Percentiles rank a stretch among this genome's conserved stretches.
phyloP scores from a whole-genome alignment of 2,113 vertebrate genomes.

The Daboia siamensis region DNA sequence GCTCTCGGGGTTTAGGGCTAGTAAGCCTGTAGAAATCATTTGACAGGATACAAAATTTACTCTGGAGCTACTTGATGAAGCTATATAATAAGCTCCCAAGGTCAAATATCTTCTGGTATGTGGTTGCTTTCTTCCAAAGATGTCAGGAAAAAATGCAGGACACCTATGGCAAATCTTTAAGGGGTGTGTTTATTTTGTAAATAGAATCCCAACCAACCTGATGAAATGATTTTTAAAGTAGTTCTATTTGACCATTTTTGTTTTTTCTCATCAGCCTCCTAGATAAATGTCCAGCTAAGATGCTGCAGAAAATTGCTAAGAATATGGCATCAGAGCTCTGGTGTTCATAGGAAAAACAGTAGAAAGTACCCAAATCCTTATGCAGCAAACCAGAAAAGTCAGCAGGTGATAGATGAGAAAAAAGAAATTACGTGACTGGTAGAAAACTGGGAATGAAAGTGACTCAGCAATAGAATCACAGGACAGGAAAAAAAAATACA shows the following conservation, averaged over 20 bases:
- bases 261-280: neutral
- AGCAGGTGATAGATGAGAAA: conserved; percentile 17
- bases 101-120: neutral
- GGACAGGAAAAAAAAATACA: neutral
- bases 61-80: neutral
- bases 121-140: neutral
- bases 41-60: neutral
- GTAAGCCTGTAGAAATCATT: neutral
- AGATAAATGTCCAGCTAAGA: neutral
- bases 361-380: neutral
- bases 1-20: neutral
- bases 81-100: neutral
- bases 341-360: neutral
- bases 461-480: conserved; percentile 28
- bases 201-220: neutral
- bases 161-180: neutral
- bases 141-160: neutral
- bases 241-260: neutral
- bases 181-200: neutral
- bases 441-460: conserved; percentile 19
- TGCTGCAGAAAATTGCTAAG: neutral
- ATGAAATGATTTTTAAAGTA: neutral
- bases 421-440: neutral
- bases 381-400: neutral
- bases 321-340: neutral